These are phyloP conservation scores for Hippocampus barbouri DNA, from an alignment of 2,113 vertebrate species.

Conservation along the genomic window DNA sequence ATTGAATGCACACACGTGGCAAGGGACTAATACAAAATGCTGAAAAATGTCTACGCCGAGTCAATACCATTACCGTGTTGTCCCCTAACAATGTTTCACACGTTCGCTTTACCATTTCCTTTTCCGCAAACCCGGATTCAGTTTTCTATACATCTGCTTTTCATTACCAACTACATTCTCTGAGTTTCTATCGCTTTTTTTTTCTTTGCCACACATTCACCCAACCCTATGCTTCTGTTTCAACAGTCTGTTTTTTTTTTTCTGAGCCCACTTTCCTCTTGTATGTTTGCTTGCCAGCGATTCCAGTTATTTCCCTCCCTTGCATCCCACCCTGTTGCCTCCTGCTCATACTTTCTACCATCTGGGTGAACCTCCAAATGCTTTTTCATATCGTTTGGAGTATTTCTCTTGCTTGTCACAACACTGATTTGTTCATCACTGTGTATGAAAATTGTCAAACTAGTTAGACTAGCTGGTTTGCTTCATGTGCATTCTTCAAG, in stretches of 20 bases:
- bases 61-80: constrained; percentile 38
- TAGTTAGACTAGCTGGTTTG: not conserved
- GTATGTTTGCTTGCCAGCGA: constrained; percentile 26
- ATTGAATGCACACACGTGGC: not conserved
- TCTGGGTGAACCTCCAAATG: constrained; percentile 28
- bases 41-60: not conserved
- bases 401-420: constrained; percentile 26
- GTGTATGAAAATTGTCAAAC: not conserved
- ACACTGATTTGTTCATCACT: constrained; percentile 12
- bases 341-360: constrained; percentile 23
- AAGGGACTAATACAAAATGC: not conserved
- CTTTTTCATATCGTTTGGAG: constrained; percentile 45
- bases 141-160: constrained; percentile 51
- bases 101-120: constrained; percentile 44
- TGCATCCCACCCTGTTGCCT: constrained; percentile 26
- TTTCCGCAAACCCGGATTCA: constrained; percentile 25
- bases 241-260: constrained; percentile 19
- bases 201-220: constrained; percentile 34
- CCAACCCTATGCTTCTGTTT: constrained; percentile 27
- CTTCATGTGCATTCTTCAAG: constrained; percentile 10
- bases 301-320: constrained; percentile 12
- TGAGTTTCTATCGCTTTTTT: constrained; percentile 27
- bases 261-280: constrained; percentile 16
- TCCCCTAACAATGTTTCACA: constrained; percentile 46
- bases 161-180: constrained; percentile 44